phyloP scores from a whole-genome alignment of 1,140 invertebrate species.

The Meteorus sp. region DNA sequence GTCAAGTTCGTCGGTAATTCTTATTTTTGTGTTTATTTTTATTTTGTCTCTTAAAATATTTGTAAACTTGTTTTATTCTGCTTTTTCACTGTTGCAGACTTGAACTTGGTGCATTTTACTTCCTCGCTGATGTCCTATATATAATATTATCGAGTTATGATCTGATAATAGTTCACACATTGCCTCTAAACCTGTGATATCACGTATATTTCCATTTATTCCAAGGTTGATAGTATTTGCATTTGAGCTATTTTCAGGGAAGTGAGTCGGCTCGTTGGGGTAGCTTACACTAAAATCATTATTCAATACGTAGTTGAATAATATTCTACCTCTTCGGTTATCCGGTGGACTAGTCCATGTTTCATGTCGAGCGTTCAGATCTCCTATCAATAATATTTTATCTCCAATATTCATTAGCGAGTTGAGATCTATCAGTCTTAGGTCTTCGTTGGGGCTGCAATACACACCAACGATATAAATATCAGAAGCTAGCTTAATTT shows the following conservation, averaged over 20 bases:
- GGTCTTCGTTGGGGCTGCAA: slow-evolving; percentile 31
- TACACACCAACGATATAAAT: slow-evolving; percentile 33
- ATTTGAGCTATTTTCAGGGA: slow-evolving; percentile 29
- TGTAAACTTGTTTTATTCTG: too few relatives aligned
- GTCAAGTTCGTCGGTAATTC: too few relatives aligned
- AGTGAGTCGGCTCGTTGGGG: slow-evolving; percentile 33
- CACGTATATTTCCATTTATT: slow-evolving; percentile 33
- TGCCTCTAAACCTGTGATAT: slow-evolving; percentile 24
- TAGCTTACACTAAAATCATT: slow-evolving; percentile 34
- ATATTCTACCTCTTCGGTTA: slow-evolving; percentile 30
- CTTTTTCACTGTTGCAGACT: too few relatives aligned
- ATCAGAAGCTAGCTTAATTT: slow-evolving; percentile 34
- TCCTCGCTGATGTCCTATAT: too few relatives aligned
- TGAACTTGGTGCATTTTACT: too few relatives aligned
- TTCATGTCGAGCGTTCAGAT: slow-evolving; percentile 36
- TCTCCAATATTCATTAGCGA: slow-evolving; percentile 25
- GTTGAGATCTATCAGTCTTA: slow-evolving; percentile 26
- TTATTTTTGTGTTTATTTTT: too few relatives aligned
- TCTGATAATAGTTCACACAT: too few relatives aligned
- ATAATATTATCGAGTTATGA: too few relatives aligned
- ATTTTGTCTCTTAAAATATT: too few relatives aligned
- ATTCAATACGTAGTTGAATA: slow-evolving; percentile 28
- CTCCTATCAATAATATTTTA: slow-evolving; percentile 36
- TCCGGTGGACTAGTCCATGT: slow-evolving; percentile 34
- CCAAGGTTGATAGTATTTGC: slow-evolving; percentile 36